phyloP scores from a whole-genome alignment of 2,113 vertebrate genomes.

The Carettochelys insculpta region DNA sequence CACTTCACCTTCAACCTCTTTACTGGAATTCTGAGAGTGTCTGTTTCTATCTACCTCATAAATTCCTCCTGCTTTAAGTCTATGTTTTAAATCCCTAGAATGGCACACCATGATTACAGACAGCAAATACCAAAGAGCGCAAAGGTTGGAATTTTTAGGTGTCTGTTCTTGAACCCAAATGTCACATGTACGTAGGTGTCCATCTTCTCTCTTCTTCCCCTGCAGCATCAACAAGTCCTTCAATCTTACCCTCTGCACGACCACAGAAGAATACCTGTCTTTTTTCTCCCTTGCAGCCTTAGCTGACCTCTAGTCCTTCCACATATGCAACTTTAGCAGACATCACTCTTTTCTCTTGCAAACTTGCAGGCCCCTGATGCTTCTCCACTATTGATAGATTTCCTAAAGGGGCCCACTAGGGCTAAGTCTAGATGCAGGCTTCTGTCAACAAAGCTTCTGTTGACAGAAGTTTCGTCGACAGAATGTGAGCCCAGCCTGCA shows the following conservation, averaged over 20 bases:
- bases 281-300: neutral
- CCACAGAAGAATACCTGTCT: neutral
- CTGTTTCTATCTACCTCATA: neutral
- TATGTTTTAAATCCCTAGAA: neutral
- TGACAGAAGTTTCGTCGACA: too few species aligned
- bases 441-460: too few species aligned
- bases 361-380: neutral
- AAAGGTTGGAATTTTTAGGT: rapidly evolving
- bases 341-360: neutral
- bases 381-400: neutral
- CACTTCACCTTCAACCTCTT: neutral
- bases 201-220: neutral
- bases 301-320: neutral
- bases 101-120: neutral
- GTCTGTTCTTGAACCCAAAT: neutral
- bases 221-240: neutral
- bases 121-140: neutral
- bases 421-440: too few species aligned
- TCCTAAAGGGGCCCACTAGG: neutral
- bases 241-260: neutral
- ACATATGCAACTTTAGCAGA: neutral
- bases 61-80: neutral
- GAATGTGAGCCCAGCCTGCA: too few species aligned
- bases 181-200: neutral
- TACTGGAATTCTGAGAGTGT: neutral